These are phyloP conservation scores for Hylyphantes graminicola DNA, from an alignment of 1,140 invertebrate species.

Conservation along the genomic window DNA sequence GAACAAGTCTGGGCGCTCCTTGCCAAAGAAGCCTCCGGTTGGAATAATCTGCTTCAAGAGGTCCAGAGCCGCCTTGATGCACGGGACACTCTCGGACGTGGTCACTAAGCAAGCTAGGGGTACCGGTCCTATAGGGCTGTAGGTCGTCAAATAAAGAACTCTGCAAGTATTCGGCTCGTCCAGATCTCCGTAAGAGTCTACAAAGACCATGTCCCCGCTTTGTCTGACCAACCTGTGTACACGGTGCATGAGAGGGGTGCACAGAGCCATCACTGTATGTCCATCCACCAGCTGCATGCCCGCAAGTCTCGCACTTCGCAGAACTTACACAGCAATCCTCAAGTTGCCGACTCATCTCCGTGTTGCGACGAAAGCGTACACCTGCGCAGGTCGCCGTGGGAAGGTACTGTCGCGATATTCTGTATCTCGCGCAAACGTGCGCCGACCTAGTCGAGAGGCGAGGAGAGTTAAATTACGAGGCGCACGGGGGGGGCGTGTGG, in stretches of 20 bases:
- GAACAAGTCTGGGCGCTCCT: slow-evolving; percentile 50
- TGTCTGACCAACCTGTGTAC: slow-evolving; percentile 26
- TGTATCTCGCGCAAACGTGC: not conserved
- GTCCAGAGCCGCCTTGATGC: slow-evolving; percentile 43
- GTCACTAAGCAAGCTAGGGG: slow-evolving; percentile 46
- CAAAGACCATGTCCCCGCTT: slow-evolving; percentile 46
- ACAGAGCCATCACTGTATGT: slow-evolving; percentile 41
- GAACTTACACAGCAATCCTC: slow-evolving; percentile 48
- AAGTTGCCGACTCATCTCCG: slow-evolving; percentile 30
- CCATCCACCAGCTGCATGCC: slow-evolving; percentile 45
- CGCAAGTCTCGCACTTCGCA: slow-evolving; percentile 53
- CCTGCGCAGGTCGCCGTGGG: slow-evolving; percentile 2
- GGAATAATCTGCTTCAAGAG: slow-evolving; percentile 50
- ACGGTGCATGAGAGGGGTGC: slow-evolving; percentile 45
- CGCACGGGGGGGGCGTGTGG: too few relatives aligned
- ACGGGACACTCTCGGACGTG: slow-evolving; percentile 5
- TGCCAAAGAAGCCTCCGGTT: slow-evolving; percentile 30
- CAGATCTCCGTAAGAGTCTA: slow-evolving; percentile 52
- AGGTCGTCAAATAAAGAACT: slow-evolving; percentile 40
- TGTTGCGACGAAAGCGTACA: slow-evolving; percentile 11
- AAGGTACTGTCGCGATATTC: not conserved
- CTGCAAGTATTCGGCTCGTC: slow-evolving; percentile 52
- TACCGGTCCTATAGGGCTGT: slow-evolving; percentile 37
- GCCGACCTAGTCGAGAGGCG: too few relatives aligned
- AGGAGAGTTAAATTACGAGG: too few relatives aligned